Evolutionary conservation across 2,888 invertebrate species (phyloP).

Genomic region (Griposia aprilina): DNA sequence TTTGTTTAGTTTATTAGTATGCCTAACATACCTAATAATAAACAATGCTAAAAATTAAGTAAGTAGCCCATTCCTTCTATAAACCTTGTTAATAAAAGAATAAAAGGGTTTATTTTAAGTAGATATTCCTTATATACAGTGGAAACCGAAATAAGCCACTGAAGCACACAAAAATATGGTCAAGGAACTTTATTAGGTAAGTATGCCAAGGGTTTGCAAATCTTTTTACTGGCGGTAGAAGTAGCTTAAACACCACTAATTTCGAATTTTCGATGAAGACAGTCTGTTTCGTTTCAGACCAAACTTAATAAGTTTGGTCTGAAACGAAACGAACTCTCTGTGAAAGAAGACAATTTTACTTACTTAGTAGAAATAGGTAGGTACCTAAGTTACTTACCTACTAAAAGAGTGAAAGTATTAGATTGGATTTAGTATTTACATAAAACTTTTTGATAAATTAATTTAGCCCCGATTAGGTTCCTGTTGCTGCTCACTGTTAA

Average conservation of each 20-base stretch:
- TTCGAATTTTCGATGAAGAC: conserved; percentile 4
- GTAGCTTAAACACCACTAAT: background rate
- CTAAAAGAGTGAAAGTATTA: conserved; percentile 17
- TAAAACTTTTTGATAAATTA: background rate
- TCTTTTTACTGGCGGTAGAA: background rate
- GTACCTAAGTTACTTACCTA: background rate
- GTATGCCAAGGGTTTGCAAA: background rate
- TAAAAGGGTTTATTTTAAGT: background rate
- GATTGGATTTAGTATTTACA: conserved; percentile 5
- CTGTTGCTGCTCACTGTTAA: background rate
- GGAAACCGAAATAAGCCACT: conserved; percentile 42
- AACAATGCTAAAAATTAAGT: background rate
- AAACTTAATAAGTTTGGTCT: background rate
- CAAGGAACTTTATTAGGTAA: conserved; percentile 46
- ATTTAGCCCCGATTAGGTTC: background rate
- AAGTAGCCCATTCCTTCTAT: background rate
- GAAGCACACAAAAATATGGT: conserved; percentile 43
- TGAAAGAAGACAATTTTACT: background rate
- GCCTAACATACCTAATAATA: background rate
- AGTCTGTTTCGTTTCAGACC: background rate
- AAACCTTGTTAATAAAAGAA: background rate
- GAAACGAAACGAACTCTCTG: too few relatives aligned
- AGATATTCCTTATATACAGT: background rate
- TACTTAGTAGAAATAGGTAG: background rate
- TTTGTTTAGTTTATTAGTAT: background rate